Evolutionary conservation across 2,888 invertebrate genomes (phyloP), one percentile per base, ranked within the genome.

Genomic region (Nemotelus pantherinus): DNA sequence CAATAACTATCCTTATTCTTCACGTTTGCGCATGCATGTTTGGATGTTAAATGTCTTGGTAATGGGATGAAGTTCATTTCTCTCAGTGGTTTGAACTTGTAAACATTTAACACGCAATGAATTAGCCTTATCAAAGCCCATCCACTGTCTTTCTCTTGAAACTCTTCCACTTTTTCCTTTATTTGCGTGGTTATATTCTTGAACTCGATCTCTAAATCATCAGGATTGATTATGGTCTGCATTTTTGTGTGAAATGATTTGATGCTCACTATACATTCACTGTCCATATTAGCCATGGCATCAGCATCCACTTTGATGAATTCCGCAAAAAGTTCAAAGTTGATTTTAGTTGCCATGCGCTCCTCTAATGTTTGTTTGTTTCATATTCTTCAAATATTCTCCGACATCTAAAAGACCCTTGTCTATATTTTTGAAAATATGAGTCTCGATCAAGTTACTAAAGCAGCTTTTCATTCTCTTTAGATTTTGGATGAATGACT

Each of bases 81-180:
- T 58, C 58, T 58, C 58, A 58, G 58, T 25, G 58, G 6, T 58
- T 58, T 1, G 1, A n/a, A 58, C 9, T 58, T 25, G n/a, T 2
- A 2, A 5, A 58, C 9, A n/a, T 58, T 58, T 9, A 58, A 25
- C n/a, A n/a, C 58, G 25, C 58, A 58, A 58, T 58, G n/a, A 58
- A 2, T n/a, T 58, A 58, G 5, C 58, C 6, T 58, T 25, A 58
- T 10, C 25, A 58, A 25, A 58, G 58, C 58, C 58, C 58, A 58
- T n/a, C 58, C 58, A 25, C n/a, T 58, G 25, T 58, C 58, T n/a
- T 58, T 58, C 25, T 58, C 58, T 25, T 58, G 58, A 58, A 58
- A 58, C n/a, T n/a, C 58, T 58, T 58, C 58, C 58, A 58, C 4
- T 58, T 58, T 58, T 10, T 53, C 53, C 53, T 10, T 53, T 53